These are phyloP conservation scores for Cyphomyrmex costatus DNA, from an alignment of 1,140 invertebrate species.

Conservation along the genomic window DNA sequence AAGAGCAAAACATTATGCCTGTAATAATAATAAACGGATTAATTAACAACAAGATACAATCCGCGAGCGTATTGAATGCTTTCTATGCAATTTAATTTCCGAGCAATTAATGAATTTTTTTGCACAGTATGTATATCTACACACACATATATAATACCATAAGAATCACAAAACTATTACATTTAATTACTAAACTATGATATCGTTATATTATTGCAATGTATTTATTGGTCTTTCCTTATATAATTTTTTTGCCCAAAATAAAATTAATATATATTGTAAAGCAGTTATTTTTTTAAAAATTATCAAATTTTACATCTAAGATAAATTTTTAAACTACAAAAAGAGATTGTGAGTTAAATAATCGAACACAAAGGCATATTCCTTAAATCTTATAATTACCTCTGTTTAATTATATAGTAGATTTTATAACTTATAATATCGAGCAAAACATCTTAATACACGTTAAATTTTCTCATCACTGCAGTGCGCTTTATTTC, in stretches of 20 bases:
- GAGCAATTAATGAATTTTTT: not conserved
- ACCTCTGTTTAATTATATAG: conserved; percentile 11
- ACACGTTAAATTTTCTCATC: conserved; percentile 21
- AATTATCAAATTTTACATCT: not conserved
- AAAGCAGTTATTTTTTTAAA: not conserved
- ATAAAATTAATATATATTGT: not conserved
- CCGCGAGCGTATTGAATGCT: not conserved
- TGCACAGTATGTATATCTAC: no score
- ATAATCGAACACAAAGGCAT: not conserved
- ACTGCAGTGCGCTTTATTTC: conserved; percentile 1
- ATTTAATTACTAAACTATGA: not conserved
- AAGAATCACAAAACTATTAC: not conserved
- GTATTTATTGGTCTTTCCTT: not conserved
- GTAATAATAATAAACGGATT: conserved; percentile 16
- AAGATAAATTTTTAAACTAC: not conserved
- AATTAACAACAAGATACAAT: conserved; percentile 1
- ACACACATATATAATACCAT: no score
- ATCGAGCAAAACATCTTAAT: not conserved
- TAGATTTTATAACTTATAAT: not conserved
- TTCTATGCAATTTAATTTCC: not conserved
- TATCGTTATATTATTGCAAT: not conserved
- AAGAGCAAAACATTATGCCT: not conserved
- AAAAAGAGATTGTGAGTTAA: no score
- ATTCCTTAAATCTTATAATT: conserved; percentile 16
- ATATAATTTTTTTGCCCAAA: not conserved